These are phyloP conservation scores for Panthera tigris DNA, from an alignment of 2,113 vertebrate genomes.

Conservation along the genomic window DNA sequence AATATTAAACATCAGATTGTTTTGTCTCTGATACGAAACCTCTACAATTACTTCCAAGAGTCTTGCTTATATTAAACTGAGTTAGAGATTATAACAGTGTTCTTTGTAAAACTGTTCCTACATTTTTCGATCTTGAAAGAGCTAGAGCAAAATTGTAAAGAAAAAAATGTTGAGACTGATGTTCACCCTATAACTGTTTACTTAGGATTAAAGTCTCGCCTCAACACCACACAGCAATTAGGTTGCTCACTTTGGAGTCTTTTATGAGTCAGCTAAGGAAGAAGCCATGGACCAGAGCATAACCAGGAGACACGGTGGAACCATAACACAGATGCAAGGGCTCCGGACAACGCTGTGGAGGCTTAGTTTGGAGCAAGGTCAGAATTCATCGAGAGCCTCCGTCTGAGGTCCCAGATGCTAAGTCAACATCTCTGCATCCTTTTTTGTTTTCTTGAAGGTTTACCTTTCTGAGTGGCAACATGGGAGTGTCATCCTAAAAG, in stretches of 20 bases:
- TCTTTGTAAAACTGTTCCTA: background rate
- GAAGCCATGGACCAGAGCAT: background rate
- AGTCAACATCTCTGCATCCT: background rate
- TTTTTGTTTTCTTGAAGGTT: background rate
- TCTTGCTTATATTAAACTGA: background rate
- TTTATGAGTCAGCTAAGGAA: background rate
- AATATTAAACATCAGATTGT: background rate
- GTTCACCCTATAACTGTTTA: background rate
- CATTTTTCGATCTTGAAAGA: background rate
- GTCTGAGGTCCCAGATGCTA: background rate
- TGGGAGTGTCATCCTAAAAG: background rate
- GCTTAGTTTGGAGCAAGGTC: background rate
- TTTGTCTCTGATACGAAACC: background rate
- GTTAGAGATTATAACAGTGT: background rate
- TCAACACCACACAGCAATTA: background rate
- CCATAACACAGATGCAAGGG: background rate
- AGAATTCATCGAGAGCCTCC: background rate
- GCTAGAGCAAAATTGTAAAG: background rate
- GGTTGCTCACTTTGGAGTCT: background rate
- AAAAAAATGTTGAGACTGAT: background rate
- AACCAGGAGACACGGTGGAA: background rate
- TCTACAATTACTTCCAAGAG: background rate
- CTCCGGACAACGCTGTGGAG: background rate
- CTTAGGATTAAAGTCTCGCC: slow-evolving; percentile 33
- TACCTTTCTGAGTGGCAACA: background rate